These are phyloP conservation scores for Gorsachius magnificus DNA, from an alignment of 2,797 vertebrate species.

Conservation along the genomic window DNA sequence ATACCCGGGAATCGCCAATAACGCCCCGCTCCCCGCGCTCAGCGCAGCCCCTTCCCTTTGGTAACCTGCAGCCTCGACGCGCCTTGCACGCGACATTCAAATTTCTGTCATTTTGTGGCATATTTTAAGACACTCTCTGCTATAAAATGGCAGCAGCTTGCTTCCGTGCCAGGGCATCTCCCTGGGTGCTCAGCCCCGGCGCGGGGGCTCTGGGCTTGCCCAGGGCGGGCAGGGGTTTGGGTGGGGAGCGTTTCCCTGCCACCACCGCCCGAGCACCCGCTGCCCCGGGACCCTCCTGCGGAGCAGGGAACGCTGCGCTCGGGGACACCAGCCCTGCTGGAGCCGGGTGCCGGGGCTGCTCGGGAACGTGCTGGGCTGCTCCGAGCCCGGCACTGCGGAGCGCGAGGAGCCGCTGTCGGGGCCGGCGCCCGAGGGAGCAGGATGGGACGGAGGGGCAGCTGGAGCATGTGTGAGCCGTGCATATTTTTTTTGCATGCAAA, in stretches of 20 bases:
- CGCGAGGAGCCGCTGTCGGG: fast-evolving
- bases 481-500: background rate
- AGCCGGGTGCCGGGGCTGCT: background rate
- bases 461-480: background rate
- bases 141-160: background rate
- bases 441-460: background rate
- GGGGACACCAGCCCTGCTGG: background rate
- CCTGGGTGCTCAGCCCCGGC: fast-evolving
- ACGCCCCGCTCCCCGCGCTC: background rate
- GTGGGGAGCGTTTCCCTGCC: background rate
- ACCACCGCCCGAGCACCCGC: background rate
- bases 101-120: background rate
- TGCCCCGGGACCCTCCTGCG: background rate
- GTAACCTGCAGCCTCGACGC: background rate
- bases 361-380: too few species aligned
- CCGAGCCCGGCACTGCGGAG: fast-evolving
- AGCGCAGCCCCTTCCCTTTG: background rate
- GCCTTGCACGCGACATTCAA: background rate
- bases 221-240: background rate
- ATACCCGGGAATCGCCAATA: background rate
- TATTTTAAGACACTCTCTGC: background rate
- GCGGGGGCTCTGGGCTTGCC: background rate
- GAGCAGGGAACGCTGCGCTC: fast-evolving
- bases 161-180: background rate
- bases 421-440: background rate